Base-by-base conservation (phyloP, 2,888 invertebrate species). In the Galeruca laticollis region DNA sequence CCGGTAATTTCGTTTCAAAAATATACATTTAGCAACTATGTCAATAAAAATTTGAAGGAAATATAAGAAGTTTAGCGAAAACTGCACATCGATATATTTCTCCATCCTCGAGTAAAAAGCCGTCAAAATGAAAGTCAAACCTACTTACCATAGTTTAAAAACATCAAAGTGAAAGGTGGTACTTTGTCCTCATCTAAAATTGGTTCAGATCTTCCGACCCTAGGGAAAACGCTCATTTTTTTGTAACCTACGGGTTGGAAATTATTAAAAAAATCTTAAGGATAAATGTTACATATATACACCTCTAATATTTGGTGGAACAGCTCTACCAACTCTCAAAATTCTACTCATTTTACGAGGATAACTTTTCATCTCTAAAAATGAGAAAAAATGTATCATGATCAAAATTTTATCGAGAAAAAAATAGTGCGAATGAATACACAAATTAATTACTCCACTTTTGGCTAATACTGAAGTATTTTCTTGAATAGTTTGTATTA, bases 151-250 rank as follows among this genome's bases (percentile, higher is more conserved):
- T 61, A 61, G 20, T 51, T 51, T 20, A 61, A 18, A 51, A 61
- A 5, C 10, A 51, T 20, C 10, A 61, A 35, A 35, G 35, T 51
- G 18, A 49, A 61, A 18, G 51, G 61, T 15, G 40, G 51, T 51
- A 20, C 9, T 33, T 61, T 15, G 56, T 49, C 35, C n/a, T 54
- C 59, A 60, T 15, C 37, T 9, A 60, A 18, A 15, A 49, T 31
- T 10, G 37, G 11, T 21, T 26, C 5, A 10, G 61, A 33, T 54
- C 61, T 51, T 47, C 60, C 60, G 8, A 68, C 56, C 33, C 67
- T 68, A 11, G 67, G 67, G 47, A 68, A 68, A 4, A 61, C 40
- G 13, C 60, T 51, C 60, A 68, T 54, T 21, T 51, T 52, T 21
- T 21, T 61, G 11, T 61, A 61, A 9, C 33, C 61, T 61, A 40